Conservation (phyloP, 2,888 invertebrate species). For the Tubulanus polymorphus region DNA sequence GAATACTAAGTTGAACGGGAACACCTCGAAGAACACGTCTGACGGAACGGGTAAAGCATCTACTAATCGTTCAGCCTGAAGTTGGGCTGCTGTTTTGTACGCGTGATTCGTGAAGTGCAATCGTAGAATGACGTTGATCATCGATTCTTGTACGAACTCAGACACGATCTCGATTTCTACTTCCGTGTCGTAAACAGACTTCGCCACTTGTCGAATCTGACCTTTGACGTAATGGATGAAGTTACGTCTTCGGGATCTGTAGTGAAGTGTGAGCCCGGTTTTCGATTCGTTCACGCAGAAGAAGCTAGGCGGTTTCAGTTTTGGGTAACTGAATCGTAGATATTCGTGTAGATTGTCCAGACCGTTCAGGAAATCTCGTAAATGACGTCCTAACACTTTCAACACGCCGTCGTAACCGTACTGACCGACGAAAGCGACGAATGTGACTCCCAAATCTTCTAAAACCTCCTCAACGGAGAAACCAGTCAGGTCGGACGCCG, state of each 20-base stretch:
- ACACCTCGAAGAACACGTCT: slow-evolving; percentile 84
- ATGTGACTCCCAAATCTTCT: slow-evolving; percentile 90
- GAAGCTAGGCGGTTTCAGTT: slow-evolving; percentile 87
- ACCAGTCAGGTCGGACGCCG: slow-evolving; percentile 57
- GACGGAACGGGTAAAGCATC: slow-evolving; percentile 19
- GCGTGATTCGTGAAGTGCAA: slow-evolving; percentile 82
- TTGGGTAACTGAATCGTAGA: slow-evolving; percentile 89
- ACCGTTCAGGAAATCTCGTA: slow-evolving; percentile 90
- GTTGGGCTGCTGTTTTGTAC: slow-evolving; percentile 18
- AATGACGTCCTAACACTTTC: slow-evolving; percentile 69
- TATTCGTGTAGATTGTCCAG: slow-evolving; percentile 97
- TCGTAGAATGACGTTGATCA: slow-evolving; percentile 89
- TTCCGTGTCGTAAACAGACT: slow-evolving; percentile 91
- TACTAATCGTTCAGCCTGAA: neutral
- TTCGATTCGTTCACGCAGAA: slow-evolving; percentile 90
- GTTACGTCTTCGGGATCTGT: slow-evolving; percentile 77
- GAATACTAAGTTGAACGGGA: slow-evolving; percentile 96
- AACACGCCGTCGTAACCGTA: slow-evolving; percentile 79
- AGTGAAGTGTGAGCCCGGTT: slow-evolving; percentile 79
- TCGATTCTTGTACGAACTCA: slow-evolving; percentile 82
- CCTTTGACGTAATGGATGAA: slow-evolving; percentile 97
- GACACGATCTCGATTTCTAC: slow-evolving; percentile 84
- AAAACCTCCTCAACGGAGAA: slow-evolving; percentile 81
- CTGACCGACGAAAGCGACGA: slow-evolving; percentile 88
- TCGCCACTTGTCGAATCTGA: slow-evolving; percentile 85